Evolutionary conservation across 2,113 vertebrate species (phyloP).

Genomic region (Macquaria ambigua): DNA sequence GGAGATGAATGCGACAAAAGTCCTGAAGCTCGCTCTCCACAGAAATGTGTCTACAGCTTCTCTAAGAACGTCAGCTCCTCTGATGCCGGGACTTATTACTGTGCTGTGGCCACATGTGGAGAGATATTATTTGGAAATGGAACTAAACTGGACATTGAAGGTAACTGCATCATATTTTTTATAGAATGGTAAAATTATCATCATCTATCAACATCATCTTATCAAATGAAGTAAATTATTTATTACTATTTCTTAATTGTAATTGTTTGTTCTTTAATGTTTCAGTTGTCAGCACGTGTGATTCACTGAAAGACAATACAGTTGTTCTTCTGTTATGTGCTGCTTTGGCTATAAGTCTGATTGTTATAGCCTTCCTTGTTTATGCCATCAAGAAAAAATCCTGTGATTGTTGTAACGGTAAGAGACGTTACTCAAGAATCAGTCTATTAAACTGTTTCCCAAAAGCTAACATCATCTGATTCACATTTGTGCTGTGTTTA

Average conservation of each 20-base stretch:
- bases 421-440: not conserved
- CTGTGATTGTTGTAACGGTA: constrained; percentile 17
- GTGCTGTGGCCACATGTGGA: too few relatives aligned
- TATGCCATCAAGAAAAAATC: constrained; percentile 28
- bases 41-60: too few relatives aligned
- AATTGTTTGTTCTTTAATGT: not conserved
- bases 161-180: too few relatives aligned
- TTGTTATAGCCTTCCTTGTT: not conserved
- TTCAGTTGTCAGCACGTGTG: constrained; percentile 1
- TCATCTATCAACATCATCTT: not conserved
- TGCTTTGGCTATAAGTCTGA: constrained; percentile 23
- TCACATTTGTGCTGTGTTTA: not conserved
- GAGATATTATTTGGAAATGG: too few relatives aligned
- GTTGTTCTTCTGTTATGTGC: not conserved
- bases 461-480: not conserved
- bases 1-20: too few relatives aligned
- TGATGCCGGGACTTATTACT: too few relatives aligned
- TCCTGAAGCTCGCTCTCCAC: too few relatives aligned
- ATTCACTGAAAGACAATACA: not conserved
- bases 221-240: too few relatives aligned
- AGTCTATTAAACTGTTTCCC: not conserved
- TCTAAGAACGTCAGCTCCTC: too few relatives aligned
- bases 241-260: too few relatives aligned
- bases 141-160: too few relatives aligned
- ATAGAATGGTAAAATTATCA: not conserved